Percentiles rank a stretch among this genome's conserved stretches.
These are phyloP conservation scores for Perccottus glenii DNA, from an alignment of 2,113 vertebrate genomes.

Conservation along the genomic window DNA sequence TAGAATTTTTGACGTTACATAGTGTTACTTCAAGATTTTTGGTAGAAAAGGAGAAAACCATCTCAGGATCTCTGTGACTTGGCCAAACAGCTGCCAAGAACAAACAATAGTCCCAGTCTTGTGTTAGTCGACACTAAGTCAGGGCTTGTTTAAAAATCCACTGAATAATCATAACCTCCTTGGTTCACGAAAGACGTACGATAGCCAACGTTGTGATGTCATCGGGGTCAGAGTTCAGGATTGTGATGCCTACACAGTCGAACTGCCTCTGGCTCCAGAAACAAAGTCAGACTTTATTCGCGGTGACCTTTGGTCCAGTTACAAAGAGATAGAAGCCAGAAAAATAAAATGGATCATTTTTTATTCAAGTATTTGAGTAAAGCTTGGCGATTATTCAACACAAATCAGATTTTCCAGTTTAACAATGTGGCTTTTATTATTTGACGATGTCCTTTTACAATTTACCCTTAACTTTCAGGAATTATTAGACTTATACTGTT, in stretches of 20 bases:
- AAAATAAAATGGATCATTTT: slow-evolving; percentile 36
- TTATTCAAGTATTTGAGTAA: not conserved
- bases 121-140: slow-evolving; percentile 50
- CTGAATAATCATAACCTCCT: slow-evolving; percentile 71
- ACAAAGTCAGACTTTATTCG: slow-evolving; percentile 54
- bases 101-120: slow-evolving; percentile 60
- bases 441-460: no score
- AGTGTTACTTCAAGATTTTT: no score
- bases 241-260: slow-evolving; percentile 61
- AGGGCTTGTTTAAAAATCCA: slow-evolving; percentile 59
- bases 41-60: no score
- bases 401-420: no score
- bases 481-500: no score
- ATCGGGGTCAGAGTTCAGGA: slow-evolving; percentile 50
- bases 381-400: no score
- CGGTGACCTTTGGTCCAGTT: slow-evolving; percentile 39
- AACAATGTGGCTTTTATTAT: no score
- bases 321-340: slow-evolving; percentile 50
- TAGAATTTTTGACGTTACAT: no score
- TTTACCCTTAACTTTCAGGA: no score
- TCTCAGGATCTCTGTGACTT: not conserved
- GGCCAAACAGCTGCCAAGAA: slow-evolving; percentile 39
- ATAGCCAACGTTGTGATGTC: slow-evolving; percentile 66
- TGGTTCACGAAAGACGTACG: slow-evolving; percentile 65
- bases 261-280: slow-evolving; percentile 27